Percentiles rank a stretch among this genome's conserved stretches.
Conservation (phyloP, 2,113 vertebrate species). For the Pollimyrus isidori region DNA sequence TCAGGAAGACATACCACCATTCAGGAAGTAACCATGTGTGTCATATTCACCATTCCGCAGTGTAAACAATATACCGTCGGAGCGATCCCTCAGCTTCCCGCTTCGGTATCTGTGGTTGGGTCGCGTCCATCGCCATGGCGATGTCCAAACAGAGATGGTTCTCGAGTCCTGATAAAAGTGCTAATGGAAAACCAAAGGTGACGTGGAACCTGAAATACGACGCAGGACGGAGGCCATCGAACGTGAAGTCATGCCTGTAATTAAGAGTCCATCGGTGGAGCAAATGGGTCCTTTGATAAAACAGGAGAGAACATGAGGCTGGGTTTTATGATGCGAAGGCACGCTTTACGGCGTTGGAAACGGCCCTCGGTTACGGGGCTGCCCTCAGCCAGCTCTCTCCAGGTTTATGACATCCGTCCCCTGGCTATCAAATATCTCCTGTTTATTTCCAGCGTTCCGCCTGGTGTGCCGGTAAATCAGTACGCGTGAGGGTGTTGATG, state of each 20-base stretch:
- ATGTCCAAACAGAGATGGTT: neutral
- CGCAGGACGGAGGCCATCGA: neutral
- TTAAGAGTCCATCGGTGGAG: neutral
- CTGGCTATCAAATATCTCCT: neutral
- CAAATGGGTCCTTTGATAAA: slow-evolving; percentile 6
- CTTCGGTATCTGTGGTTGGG: neutral
- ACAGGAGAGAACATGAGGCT: neutral
- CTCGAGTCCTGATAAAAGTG: neutral
- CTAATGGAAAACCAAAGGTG: neutral
- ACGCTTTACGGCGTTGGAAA: neutral
- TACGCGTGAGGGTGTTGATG: neutral
- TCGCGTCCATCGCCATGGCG: neutral
- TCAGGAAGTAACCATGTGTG: neutral
- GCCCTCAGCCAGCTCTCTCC: neutral
- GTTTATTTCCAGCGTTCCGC: neutral
- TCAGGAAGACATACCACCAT: neutral
- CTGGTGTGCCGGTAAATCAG: neutral
- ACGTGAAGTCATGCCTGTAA: slow-evolving; percentile 6
- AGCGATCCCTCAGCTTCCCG: neutral
- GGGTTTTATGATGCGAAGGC: neutral
- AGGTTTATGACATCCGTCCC: slow-evolving; percentile 6
- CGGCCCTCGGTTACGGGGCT: neutral
- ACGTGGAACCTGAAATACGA: neutral
- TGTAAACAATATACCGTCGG: neutral
- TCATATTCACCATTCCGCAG: neutral